These are phyloP conservation scores for Diplodus puntazzo DNA, from an alignment of 2,797 vertebrate genomes.

Conservation along the genomic window DNA sequence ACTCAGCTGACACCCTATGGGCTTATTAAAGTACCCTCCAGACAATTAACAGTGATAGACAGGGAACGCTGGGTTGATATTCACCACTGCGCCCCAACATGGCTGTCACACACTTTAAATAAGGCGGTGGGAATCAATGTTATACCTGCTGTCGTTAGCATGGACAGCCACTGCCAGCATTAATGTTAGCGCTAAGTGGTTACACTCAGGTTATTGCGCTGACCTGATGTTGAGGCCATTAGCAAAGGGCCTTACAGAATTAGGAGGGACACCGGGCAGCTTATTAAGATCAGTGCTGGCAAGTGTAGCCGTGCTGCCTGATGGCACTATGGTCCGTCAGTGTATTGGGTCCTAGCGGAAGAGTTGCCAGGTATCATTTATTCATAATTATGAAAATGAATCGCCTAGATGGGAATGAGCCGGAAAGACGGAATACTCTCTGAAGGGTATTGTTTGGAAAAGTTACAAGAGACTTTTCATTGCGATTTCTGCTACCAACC, in stretches of 20 bases:
- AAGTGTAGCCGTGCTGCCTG: neutral
- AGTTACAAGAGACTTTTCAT: neutral
- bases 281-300: slow-evolving; percentile 28
- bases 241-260: slow-evolving; percentile 49
- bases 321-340: neutral
- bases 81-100: slow-evolving; percentile 12
- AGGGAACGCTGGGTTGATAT: neutral
- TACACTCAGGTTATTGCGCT: slow-evolving; percentile 39
- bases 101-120: slow-evolving; percentile 23
- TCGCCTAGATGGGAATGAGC: neutral
- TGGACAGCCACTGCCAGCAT: slow-evolving; percentile 11
- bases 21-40: slow-evolving; percentile 52
- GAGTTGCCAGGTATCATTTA: neutral
- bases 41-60: slow-evolving; percentile 53
- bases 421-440: neutral
- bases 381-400: slow-evolving; percentile 10
- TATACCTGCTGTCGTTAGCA: slow-evolving; percentile 21
- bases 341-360: neutral
- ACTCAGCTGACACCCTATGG: slow-evolving; percentile 49
- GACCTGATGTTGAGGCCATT: slow-evolving; percentile 50
- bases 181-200: slow-evolving; percentile 49
- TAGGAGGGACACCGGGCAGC: slow-evolving; percentile 41
- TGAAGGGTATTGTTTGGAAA: neutral
- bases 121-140: slow-evolving; percentile 16
- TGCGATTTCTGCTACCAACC: neutral